Conservation (phyloP, 1,140 invertebrate species). For the Ceratina australensis region DNA sequence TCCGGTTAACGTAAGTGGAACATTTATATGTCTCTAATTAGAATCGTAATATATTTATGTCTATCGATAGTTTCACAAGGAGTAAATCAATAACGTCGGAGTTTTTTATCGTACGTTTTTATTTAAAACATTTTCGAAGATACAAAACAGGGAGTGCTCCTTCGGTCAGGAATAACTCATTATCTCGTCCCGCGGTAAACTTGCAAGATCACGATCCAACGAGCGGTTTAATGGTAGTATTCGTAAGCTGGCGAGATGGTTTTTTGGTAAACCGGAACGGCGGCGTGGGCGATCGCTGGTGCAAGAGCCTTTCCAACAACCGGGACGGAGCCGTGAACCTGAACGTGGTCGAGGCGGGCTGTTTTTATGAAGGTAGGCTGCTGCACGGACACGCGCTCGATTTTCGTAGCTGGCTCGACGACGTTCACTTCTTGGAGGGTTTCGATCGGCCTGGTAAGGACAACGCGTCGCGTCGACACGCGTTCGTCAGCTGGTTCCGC, state of each 20-base stretch:
- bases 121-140: slow-evolving; percentile 1
- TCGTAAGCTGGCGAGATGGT: slow-evolving; percentile 68
- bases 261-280: slow-evolving; percentile 72
- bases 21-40: too few species aligned
- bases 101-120: slow-evolving; percentile 10
- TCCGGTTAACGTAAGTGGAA: too few species aligned
- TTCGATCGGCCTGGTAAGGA: slow-evolving; percentile 83
- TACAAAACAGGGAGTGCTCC: slow-evolving; percentile 2
- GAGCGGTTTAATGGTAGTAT: slow-evolving; percentile 45
- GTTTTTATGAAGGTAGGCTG: slow-evolving; percentile 80
- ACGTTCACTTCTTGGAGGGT: slow-evolving; percentile 82
- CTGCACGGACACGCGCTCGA: slow-evolving; percentile 76
- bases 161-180: neutral
- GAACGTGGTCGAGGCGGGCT: slow-evolving; percentile 74
- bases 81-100: neutral
- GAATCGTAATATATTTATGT: too few species aligned
- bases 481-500: slow-evolving; percentile 79
- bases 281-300: slow-evolving; percentile 75
- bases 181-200: neutral
- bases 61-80: neutral
- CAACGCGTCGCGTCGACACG: slow-evolving; percentile 82
- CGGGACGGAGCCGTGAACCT: slow-evolving; percentile 76
- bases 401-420: slow-evolving; percentile 81
- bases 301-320: slow-evolving; percentile 75
- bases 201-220: neutral